Evolutionary conservation across 2,888 invertebrate genomes (phyloP).

Genomic region (Eupithecia insigniata): DNA sequence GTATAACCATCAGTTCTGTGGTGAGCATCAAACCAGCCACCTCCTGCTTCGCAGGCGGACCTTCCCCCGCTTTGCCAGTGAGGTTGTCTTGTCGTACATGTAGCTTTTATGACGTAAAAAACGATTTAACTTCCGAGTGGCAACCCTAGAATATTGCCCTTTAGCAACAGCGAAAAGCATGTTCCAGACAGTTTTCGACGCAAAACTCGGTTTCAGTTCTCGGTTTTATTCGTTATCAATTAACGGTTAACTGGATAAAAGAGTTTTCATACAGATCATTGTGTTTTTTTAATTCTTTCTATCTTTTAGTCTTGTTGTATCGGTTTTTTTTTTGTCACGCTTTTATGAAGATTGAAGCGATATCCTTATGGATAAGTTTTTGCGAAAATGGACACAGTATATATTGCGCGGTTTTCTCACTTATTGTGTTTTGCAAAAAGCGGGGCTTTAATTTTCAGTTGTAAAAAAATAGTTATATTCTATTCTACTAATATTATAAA

Average conservation of each 20-base stretch:
- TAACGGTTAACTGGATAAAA: constrained; percentile 2
- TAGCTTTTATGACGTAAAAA: too few relatives aligned
- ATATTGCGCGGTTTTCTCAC: background rate
- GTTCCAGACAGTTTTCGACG: constrained; percentile 49
- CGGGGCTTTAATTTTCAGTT: too few relatives aligned
- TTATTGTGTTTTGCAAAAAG: background rate
- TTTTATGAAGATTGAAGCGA: background rate
- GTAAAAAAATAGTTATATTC: too few relatives aligned
- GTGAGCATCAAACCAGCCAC: background rate
- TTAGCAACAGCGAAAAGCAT: constrained; percentile 38
- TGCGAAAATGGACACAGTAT: background rate
- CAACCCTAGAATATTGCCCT: constrained; percentile 28
- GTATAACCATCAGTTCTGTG: background rate
- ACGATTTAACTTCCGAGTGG: background rate
- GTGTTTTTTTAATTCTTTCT: background rate
- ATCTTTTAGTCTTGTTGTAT: background rate
- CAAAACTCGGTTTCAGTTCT: too few relatives aligned
- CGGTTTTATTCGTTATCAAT: constrained; percentile 42
- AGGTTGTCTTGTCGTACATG: background rate
- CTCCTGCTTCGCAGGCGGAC: background rate
- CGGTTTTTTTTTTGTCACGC: background rate
- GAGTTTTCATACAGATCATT: constrained; percentile 1
- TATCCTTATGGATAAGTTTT: background rate
- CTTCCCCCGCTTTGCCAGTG: background rate
- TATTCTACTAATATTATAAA: too few relatives aligned